Evolutionary conservation across 2,113 vertebrate genomes (phyloP).

Genomic region (Dryoscopus gambensis): DNA sequence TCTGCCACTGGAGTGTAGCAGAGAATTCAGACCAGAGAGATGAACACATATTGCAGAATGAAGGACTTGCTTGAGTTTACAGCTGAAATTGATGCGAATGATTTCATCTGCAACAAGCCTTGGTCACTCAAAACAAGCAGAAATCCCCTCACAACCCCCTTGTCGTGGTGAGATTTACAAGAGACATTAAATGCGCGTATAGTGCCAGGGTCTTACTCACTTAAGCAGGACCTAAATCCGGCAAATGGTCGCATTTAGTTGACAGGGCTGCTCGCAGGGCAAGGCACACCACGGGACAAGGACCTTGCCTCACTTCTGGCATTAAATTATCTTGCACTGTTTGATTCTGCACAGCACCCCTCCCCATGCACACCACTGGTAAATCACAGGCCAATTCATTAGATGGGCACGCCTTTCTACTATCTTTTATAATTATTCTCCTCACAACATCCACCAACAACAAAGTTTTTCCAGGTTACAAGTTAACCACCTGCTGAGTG

Average conservation of each 20-base stretch:
- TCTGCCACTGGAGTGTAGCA: fast-evolving
- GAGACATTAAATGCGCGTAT: neutral
- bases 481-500: slow-evolving; percentile 55
- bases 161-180: neutral
- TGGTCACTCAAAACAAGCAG: neutral
- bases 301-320: neutral
- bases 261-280: neutral
- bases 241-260: neutral
- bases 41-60: neutral
- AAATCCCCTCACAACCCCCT: slow-evolving; percentile 26
- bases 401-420: neutral
- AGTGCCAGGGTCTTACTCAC: neutral
- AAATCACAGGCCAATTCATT: neutral
- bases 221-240: neutral
- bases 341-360: neutral
- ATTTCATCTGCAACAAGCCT: neutral
- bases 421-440: neutral
- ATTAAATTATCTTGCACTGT: neutral
- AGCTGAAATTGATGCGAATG: neutral
- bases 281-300: fast-evolving
- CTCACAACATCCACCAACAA: neutral
- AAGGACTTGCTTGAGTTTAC: neutral
- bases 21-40: neutral
- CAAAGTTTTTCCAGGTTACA: slow-evolving; percentile 55
- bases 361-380: neutral